Percentiles rank a stretch among this genome's conserved stretches.
Evolutionary conservation across 2,113 vertebrate genomes (phyloP).

Genomic region (Ageneiosus marmoratus): DNA sequence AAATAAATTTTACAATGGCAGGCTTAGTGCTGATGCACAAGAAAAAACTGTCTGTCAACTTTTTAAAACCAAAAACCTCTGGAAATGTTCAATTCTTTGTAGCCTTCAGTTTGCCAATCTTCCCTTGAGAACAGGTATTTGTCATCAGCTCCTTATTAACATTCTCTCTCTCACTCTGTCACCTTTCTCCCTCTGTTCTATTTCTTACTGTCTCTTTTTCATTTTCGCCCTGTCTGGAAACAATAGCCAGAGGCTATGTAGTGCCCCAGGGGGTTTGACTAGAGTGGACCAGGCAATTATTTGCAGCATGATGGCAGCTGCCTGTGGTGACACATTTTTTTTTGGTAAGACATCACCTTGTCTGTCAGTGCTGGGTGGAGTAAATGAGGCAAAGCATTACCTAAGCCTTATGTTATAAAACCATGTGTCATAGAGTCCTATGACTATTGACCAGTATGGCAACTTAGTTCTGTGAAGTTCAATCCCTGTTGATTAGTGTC

Average conservation of each 20-base stretch:
- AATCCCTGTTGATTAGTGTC: background rate
- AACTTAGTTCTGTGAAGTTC: background rate
- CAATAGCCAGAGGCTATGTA: conserved; percentile 51
- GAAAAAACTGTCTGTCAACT: conserved; percentile 12
- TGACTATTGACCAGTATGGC: background rate
- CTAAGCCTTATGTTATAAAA: conserved; percentile 47
- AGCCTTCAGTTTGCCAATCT: conserved; percentile 22
- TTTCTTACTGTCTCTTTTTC: conserved; percentile 42
- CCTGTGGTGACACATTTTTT: conserved; percentile 60
- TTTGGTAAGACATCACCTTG: conserved; percentile 56
- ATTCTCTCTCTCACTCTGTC: conserved; percentile 30
- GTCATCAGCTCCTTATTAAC: conserved; percentile 47
- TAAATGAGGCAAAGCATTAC: conserved; percentile 56
- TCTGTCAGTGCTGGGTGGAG: conserved; percentile 46
- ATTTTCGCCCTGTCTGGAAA: conserved; percentile 49
- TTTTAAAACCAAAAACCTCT: background rate
- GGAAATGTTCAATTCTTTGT: conserved; percentile 25
- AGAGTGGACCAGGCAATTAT: conserved; percentile 60
- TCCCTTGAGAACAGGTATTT: conserved; percentile 43
- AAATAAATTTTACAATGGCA: background rate
- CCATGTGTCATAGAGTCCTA: background rate
- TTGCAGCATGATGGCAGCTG: conserved; percentile 58
- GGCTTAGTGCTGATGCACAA: background rate
- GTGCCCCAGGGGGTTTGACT: conserved; percentile 49
- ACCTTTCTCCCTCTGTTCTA: conserved; percentile 31